Evolutionary conservation across 92 coral and sea anemone species (phyloP).

Genomic region (Nematostella vectensis): DNA sequence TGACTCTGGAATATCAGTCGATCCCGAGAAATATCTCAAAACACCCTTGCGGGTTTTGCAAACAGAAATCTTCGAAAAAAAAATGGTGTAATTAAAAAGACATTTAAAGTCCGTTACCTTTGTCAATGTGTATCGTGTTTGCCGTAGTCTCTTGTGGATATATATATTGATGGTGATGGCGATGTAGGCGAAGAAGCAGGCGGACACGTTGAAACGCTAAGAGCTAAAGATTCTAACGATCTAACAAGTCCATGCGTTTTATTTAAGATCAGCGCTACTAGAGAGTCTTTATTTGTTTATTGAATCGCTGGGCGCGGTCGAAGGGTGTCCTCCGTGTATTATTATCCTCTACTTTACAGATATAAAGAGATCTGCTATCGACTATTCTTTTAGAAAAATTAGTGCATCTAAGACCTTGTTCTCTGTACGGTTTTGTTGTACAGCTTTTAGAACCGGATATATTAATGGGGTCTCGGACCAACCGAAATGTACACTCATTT

Average conservation of each 20-base stretch:
- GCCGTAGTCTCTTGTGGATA: no score
- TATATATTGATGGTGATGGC: no score
- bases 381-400: background rate
- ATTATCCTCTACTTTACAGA: conserved; percentile 8
- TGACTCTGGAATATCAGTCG: no score
- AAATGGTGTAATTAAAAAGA: no score
- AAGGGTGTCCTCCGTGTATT: conserved; percentile 6
- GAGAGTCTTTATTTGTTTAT: conserved; percentile 57
- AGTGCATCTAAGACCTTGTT: conserved; percentile 9
- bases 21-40: no score
- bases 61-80: no score
- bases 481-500: conserved; percentile 56
- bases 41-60: no score
- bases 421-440: conserved; percentile 14
- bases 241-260: conserved; percentile 20
- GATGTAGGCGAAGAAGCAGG: no score
- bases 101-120: no score
- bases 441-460: conserved; percentile 22
- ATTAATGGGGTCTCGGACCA: conserved; percentile 25
- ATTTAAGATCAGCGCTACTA: conserved; percentile 19
- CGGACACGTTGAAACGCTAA: no score
- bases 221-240: no score
- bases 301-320: conserved; percentile 50
- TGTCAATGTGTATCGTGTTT: no score
- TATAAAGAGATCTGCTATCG: conserved; percentile 13